Percentiles rank a stretch among this genome's conserved stretches.
These are phyloP conservation scores for Gerris lacustris DNA, from an alignment of 2,888 invertebrate genomes.

Conservation along the genomic window DNA sequence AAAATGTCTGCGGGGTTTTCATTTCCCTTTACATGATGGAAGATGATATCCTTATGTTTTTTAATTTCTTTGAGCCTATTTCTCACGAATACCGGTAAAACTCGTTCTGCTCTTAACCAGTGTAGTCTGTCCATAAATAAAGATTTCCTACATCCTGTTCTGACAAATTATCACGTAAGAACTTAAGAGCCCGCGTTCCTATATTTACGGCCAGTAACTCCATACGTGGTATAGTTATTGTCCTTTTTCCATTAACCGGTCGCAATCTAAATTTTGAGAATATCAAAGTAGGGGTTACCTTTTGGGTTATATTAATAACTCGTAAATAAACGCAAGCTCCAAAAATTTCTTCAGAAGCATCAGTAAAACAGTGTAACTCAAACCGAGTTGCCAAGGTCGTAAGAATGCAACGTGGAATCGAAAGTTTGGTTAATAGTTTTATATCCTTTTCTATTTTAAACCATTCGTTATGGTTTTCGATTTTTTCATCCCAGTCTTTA, in stretches of 20 bases:
- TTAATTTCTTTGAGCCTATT: neutral
- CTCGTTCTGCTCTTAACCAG: slow-evolving; percentile 9
- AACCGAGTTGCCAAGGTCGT: neutral
- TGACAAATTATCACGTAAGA: neutral
- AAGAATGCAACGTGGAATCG: neutral
- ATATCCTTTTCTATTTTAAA: neutral
- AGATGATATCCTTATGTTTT: neutral
- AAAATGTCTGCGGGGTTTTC: slow-evolving; percentile 14
- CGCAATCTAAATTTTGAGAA: slow-evolving; percentile 10
- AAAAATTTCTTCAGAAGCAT: slow-evolving; percentile 9
- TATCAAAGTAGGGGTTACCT: neutral
- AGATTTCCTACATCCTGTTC: neutral
- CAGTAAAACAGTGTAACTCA: slow-evolving; percentile 15
- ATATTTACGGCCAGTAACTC: slow-evolving; percentile 13
- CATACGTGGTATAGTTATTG: slow-evolving; percentile 12
- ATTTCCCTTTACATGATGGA: slow-evolving; percentile 4
- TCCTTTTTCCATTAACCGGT: neutral
- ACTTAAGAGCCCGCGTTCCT: slow-evolving; percentile 6
- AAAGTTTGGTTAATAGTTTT: neutral
- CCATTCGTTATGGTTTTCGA: neutral
- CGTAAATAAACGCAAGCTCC: neutral
- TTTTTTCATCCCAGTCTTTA: slow-evolving; percentile 6
- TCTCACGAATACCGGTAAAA: slow-evolving; percentile 7
- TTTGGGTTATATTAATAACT: neutral
- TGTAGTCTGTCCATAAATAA: slow-evolving; percentile 14